These are phyloP conservation scores for Oscheius onirici DNA, from an alignment of 2,888 invertebrate species.

Conservation along the genomic window DNA sequence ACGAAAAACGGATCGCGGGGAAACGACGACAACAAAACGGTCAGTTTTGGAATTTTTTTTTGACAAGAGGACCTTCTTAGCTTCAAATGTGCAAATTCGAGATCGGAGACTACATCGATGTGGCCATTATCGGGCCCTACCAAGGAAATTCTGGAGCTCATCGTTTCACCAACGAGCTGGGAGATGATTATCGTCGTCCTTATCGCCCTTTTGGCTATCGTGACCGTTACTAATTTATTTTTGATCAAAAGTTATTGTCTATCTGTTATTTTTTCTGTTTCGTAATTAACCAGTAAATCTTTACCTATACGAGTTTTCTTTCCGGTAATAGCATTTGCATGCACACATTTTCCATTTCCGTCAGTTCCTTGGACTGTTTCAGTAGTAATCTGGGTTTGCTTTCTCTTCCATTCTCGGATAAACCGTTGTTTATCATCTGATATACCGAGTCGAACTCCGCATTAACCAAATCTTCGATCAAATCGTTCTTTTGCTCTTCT, in stretches of 20 bases:
- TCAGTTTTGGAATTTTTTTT: conserved; percentile 11
- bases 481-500: too few species aligned
- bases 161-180: neutral
- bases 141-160: too few species aligned
- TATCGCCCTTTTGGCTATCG: neutral
- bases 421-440: too few species aligned
- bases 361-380: too few species aligned
- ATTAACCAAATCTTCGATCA: too few species aligned
- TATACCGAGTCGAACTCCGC: too few species aligned
- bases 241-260: neutral
- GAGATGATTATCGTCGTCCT: neutral
- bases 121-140: conserved; percentile 85
- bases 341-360: too few species aligned
- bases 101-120: conserved; percentile 96
- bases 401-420: too few species aligned
- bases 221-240: neutral
- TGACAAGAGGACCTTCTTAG: conserved; percentile 29
- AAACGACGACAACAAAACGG: conserved; percentile 90
- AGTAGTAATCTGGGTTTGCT: too few species aligned
- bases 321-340: too few species aligned
- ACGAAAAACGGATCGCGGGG: conserved; percentile 92
- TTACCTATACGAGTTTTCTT: too few species aligned
- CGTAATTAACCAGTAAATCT: neutral
- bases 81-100: conserved; percentile 82
- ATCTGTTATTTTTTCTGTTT: neutral